These are phyloP conservation scores for Aegithalos caudatus DNA, from an alignment of 2,113 vertebrate genomes.

Conservation along the genomic window DNA sequence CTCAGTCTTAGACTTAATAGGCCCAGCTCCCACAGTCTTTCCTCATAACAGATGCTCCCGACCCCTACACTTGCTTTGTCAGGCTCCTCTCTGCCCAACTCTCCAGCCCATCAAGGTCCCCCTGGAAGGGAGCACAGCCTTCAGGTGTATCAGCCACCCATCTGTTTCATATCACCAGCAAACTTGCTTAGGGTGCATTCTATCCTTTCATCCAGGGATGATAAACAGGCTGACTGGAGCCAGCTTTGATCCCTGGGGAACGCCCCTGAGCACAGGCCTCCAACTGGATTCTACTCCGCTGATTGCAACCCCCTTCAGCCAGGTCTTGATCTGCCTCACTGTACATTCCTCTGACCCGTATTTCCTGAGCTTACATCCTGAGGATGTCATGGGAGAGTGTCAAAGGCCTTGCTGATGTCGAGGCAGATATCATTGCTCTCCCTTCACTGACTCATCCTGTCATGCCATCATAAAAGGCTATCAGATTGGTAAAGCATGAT, in stretches of 20 bases:
- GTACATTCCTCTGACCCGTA: not conserved
- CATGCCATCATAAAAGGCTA: not conserved
- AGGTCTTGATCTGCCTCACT: not conserved
- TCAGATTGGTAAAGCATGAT: not conserved
- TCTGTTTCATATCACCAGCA: no score
- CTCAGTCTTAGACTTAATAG: not conserved
- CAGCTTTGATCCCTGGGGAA: not conserved
- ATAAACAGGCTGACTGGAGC: not conserved
- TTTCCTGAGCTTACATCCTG: not conserved
- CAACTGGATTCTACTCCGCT: not conserved
- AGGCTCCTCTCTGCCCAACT: not conserved
- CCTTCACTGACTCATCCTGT: no score
- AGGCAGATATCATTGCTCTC: not conserved
- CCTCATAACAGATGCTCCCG: not conserved
- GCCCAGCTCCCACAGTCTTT: not conserved
- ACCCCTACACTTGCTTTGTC: not conserved
- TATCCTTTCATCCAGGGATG: not conserved
- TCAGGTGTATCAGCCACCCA: not conserved
- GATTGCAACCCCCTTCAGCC: not conserved
- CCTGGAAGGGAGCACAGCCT: not conserved
- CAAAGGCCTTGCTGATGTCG: not conserved
- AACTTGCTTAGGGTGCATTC: not conserved
- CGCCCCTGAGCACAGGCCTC: not conserved
- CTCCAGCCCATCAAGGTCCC: not conserved
- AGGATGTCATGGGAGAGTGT: not conserved